Evolutionary conservation across 2,797 vertebrate species (phyloP), one percentile per base, ranked within the genome.

Genomic region (Rhinichthys osculus): DNA sequence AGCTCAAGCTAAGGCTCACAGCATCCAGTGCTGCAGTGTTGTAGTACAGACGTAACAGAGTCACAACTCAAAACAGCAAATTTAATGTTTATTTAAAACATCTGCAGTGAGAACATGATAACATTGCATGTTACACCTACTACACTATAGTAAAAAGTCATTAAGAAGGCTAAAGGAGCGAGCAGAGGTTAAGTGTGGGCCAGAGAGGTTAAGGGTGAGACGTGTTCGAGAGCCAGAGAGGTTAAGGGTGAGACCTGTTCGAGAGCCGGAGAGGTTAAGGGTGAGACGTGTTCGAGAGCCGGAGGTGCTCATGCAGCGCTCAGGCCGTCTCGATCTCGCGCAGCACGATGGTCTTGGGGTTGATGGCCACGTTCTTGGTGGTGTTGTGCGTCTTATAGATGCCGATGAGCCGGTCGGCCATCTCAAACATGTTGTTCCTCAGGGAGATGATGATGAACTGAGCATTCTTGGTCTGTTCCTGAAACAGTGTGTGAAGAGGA

Each of bases 341-440:
- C 13, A 95, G 91, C 76, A 96, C 92, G 8, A 99, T 97, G 50
- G 95, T 90, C 92, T 99, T 99, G 54, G 98, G 98, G 91, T 98
- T 99, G 87, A 96, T 97, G 7, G 94, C 97, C 89, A 98, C 97
- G 0, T 95, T 98, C 92, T 99, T 99, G 0, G 98, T 99, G 92
- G 96, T 97, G 89, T 99, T 99, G 89, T 97, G 94, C 0, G 97
- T 99, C 92, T 99, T 99, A 87, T 97, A 99, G 90, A 99, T 99
- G 67, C 98, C 98, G 38, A 99, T 97, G 66, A 99, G 95, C 35
- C 98, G 96, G 84, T 99, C 98, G 0, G 98, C 96, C 3, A 99
- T 99, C 93, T 99, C 98, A 82, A 99, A 99, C 98, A 99, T 99
- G 95, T 99, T 99, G 95, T 99, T 98, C 89, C 98, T 95, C 93